Evolutionary conservation across 2,113 vertebrate species (phyloP).

Genomic region (Thalassoma bifasciatum): DNA sequence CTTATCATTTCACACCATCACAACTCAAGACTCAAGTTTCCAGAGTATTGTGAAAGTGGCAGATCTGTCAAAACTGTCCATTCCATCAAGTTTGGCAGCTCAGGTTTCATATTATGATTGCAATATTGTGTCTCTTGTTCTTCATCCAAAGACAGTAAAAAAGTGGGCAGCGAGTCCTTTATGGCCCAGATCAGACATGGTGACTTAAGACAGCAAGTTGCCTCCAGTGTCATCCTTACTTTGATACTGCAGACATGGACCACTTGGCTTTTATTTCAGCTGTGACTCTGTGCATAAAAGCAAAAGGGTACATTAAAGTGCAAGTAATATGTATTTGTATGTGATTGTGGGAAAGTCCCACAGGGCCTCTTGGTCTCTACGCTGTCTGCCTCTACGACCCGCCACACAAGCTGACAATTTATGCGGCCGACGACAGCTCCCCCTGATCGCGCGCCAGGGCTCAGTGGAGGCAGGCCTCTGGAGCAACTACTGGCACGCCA

Average conservation of each 20-base stretch:
- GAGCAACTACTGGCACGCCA: conserved; percentile 85
- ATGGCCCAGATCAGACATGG: conserved; percentile 27
- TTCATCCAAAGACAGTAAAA: background rate
- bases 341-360: conserved; percentile 81
- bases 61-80: too few relatives aligned
- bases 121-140: background rate
- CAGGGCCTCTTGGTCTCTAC: conserved; percentile 80
- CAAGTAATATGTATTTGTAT: conserved; percentile 69
- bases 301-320: conserved; percentile 69
- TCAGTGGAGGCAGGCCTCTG: conserved; percentile 82
- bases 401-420: conserved; percentile 87
- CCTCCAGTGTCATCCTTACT: conserved; percentile 39
- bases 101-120: background rate
- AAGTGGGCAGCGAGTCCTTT: conserved; percentile 18
- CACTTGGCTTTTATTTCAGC: conserved; percentile 41
- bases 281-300: conserved; percentile 51
- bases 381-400: conserved; percentile 82
- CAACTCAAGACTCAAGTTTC: too few relatives aligned
- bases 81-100: background rate
- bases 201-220: conserved; percentile 45
- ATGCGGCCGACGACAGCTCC: conserved; percentile 86
- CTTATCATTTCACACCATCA: too few relatives aligned
- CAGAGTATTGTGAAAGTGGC: too few relatives aligned
- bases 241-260: conserved; percentile 45
- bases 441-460: conserved; percentile 88